Percentiles rank a stretch among this genome's conserved stretches.
Evolutionary conservation across 2,888 invertebrate species (phyloP).

Genomic region (Zootermopsis nevadensis): DNA sequence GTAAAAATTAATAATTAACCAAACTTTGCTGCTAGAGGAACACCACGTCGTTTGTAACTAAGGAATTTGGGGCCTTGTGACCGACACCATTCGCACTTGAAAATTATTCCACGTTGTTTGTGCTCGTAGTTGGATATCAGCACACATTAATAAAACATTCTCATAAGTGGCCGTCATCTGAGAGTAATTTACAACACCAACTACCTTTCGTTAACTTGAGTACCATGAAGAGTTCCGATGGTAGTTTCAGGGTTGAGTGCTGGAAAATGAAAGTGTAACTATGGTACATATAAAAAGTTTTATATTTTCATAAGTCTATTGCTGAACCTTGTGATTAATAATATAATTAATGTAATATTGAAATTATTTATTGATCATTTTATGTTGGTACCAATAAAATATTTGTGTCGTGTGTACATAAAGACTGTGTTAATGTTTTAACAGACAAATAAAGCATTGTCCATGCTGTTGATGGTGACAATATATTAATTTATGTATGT

Average conservation of each 20-base stretch:
- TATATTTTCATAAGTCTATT: slow-evolving; percentile 51
- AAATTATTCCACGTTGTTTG: too few species aligned
- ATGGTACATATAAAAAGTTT: slow-evolving; percentile 45
- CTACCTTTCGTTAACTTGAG: neutral
- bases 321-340: slow-evolving; percentile 42
- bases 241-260: neutral
- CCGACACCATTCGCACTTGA: too few species aligned
- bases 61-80: neutral
- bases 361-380: slow-evolving; percentile 49
- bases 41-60: neutral
- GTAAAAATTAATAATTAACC: too few species aligned
- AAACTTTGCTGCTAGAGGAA: neutral
- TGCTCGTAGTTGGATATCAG: too few species aligned
- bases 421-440: slow-evolving; percentile 34
- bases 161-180: neutral
- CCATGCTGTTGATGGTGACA: neutral
- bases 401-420: slow-evolving; percentile 33
- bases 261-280: neutral
- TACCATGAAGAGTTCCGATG: neutral
- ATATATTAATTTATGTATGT: neutral
- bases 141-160: neutral
- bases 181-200: neutral
- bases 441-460: slow-evolving; percentile 29
- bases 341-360: slow-evolving; percentile 46
- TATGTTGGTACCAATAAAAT: slow-evolving; percentile 44